Evolutionary conservation across 2,888 invertebrate species (phyloP).

Genomic region (Volucella bombylans): DNA sequence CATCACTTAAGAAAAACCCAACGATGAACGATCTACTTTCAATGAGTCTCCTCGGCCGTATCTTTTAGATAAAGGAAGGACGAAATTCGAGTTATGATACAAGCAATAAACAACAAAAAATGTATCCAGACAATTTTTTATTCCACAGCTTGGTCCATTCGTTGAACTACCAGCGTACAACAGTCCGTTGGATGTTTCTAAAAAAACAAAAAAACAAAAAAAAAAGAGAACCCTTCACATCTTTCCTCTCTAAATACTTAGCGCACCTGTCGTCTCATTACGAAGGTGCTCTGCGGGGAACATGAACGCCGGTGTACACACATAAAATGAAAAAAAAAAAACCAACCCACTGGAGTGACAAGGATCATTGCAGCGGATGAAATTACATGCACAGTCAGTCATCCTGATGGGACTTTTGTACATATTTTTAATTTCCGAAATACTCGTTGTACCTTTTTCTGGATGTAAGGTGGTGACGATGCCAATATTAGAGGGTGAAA

Average conservation of each 20-base stretch:
- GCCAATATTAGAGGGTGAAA: constrained; percentile 64
- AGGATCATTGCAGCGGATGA: constrained; percentile 73
- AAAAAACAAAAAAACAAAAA: background rate
- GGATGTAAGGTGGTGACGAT: constrained; percentile 23
- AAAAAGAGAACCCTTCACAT: constrained; percentile 32
- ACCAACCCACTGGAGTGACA: constrained; percentile 57
- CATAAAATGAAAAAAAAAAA: constrained; percentile 24
- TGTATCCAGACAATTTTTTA: constrained; percentile 62
- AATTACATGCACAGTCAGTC: constrained; percentile 73
- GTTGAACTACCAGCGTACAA: constrained; percentile 32
- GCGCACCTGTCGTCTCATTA: constrained; percentile 66
- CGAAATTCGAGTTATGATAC: constrained; percentile 38
- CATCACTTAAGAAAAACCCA: constrained; percentile 39
- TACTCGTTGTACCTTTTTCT: constrained; percentile 17
- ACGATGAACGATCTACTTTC: background rate
- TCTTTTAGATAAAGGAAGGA: constrained; percentile 45
- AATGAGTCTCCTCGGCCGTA: constrained; percentile 14
- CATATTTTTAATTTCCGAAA: constrained; percentile 72
- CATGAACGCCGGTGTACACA: constrained; percentile 34
- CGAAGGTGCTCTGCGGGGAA: constrained; percentile 44
- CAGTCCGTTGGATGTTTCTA: constrained; percentile 10
- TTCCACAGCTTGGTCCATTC: constrained; percentile 57
- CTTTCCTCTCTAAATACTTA: constrained; percentile 58
- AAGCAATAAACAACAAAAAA: constrained; percentile 28
- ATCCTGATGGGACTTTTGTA: constrained; percentile 65